Base-by-base conservation (phyloP, 2,888 invertebrate species). In the Drosophila acutilabella region DNA sequence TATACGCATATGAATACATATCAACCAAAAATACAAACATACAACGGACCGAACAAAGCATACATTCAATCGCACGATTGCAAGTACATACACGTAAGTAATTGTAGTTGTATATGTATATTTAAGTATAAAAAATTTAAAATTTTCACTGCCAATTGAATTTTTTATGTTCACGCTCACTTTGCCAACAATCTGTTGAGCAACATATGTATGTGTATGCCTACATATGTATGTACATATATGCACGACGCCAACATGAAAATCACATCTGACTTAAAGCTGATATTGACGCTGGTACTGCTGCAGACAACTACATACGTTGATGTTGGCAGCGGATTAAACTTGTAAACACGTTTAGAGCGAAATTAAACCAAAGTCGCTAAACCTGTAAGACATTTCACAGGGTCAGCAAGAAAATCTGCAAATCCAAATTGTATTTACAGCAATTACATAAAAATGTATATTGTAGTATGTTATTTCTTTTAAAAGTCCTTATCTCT, bases 311-410 rank as follows among this genome's bases (percentile, higher is more conserved):
- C 41, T n/a, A 16, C 56, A 41, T n/a, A 16, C 56, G 45, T 14
- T 45, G 33, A 18, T 20, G 50, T 13, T 42, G 50, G 47, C 66
- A 14, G 36, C 52, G 65, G 41, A 30, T 40, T 62, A 62, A 71
- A 45, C 58, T 60, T 47, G 58, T 38, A 57, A 81, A 83, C 82
- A 77, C 67, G 82, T 83, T 83, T 80, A 74, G 74, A 77, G 74
- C 78, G 78, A 48, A 77, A 77, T 56, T 45, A 66, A 56, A 64
- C 50, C 54, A 64, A 84, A 84, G 84, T 45, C 62, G 84, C 84
- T 84, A 81, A 86, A 80, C 23, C 23, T 23, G 23, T 23, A 23
- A 6, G 23, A 6, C 23, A 23, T 66, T 36, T 13, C 13, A 36
- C 36, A 13, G 36, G 8, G 11, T 11, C 36, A 36, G 36, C 36